Conservation (phyloP, 2,888 invertebrate genomes). For the Beris morrisii region DNA sequence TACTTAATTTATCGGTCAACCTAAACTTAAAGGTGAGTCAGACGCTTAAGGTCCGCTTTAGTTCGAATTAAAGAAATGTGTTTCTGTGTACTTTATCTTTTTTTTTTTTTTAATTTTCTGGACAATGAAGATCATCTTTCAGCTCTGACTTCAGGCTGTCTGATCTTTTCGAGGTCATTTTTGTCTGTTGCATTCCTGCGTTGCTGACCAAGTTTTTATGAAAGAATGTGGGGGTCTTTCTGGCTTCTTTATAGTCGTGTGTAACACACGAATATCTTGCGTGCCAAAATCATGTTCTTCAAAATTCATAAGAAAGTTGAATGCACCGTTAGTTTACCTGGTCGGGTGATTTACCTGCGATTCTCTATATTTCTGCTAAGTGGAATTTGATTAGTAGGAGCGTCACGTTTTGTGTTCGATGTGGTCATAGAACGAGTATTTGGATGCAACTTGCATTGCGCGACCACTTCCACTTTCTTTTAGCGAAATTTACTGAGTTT, state of each 20-base stretch:
- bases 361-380: neutral
- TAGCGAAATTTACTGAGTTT: too few species aligned
- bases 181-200: conserved; percentile 15
- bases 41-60: neutral
- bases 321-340: conserved; percentile 1
- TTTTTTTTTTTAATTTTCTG: too few species aligned
- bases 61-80: neutral
- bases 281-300: conserved; percentile 2
- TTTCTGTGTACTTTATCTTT: neutral
- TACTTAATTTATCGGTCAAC: too few species aligned
- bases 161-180: neutral
- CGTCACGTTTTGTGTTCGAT: conserved; percentile 11
- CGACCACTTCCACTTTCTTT: too few species aligned
- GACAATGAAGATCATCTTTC: too few species aligned
- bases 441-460: too few species aligned
- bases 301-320: neutral
- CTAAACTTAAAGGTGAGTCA: neutral
- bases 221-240: neutral
- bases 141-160: too few species aligned
- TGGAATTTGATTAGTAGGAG: conserved; percentile 1
- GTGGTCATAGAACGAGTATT: too few species aligned
- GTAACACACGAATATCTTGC: conserved; percentile 2
- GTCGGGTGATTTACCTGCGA: neutral
- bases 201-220: neutral
- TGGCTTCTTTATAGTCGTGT: too few species aligned